Percentiles rank a stretch among this genome's conserved stretches.
phyloP scores from a whole-genome alignment of 2,113 vertebrate genomes.

The Dicrurus megarhynchus region DNA sequence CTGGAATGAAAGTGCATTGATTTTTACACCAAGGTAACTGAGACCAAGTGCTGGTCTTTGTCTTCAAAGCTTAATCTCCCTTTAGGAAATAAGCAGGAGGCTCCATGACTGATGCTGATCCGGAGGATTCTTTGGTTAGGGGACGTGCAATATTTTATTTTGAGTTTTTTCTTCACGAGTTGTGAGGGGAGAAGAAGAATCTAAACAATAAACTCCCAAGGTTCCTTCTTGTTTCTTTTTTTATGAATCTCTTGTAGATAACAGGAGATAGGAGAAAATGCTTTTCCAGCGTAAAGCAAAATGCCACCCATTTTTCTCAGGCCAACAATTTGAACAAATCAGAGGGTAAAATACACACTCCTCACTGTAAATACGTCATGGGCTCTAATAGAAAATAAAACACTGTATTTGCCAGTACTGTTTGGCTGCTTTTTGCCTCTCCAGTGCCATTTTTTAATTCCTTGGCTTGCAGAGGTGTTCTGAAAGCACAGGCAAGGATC shows the following conservation, averaged over 20 bases:
- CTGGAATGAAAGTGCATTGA: background rate
- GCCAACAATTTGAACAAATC: constrained; percentile 37
- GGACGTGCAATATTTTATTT: constrained; percentile 39
- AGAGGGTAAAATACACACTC: constrained; percentile 49
- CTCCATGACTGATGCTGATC: constrained; percentile 49
- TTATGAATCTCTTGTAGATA: constrained; percentile 57
- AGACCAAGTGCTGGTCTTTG: background rate
- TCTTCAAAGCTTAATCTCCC: constrained; percentile 44
- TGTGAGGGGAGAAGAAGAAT: constrained; percentile 47
- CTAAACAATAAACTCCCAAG: constrained; percentile 67
- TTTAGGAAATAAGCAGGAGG: constrained; percentile 18
- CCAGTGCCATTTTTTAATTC: background rate
- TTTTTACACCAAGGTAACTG: constrained; percentile 27
- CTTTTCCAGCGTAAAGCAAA: constrained; percentile 56
- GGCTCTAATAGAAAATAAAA: constrained; percentile 44
- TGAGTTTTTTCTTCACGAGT: constrained; percentile 28
- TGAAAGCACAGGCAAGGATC: background rate
- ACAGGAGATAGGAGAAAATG: constrained; percentile 58
- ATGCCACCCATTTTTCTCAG: constrained; percentile 62
- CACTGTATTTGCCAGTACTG: background rate
- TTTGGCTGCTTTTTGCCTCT: background rate
- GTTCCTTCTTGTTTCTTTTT: constrained; percentile 4
- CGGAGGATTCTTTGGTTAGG: constrained; percentile 40
- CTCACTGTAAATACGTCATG: constrained; percentile 42
- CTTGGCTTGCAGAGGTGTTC: background rate